Percentiles rank a stretch among this genome's conserved stretches.
Evolutionary conservation across 35 echinoderm and acorn worm species (phyloP).

Genomic region (Acanthaster planci): DNA sequence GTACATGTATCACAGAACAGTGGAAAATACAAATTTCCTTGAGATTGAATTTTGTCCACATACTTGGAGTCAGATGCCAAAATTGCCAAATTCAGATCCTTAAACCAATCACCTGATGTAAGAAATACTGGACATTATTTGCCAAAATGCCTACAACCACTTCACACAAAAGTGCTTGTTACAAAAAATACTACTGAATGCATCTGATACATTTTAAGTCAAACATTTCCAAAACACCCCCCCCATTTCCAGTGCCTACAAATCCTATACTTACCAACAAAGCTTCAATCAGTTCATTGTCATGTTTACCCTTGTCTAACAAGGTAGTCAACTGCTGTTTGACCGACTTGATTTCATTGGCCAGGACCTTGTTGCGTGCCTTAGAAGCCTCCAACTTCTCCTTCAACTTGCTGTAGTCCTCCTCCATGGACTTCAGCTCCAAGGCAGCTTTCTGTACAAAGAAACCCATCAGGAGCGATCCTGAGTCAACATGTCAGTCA

Average conservation of each 20-base stretch:
- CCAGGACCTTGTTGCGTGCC: constrained; percentile 86
- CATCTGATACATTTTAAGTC: not conserved
- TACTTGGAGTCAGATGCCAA: too few species aligned
- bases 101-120: too few species aligned
- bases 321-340: constrained; percentile 78
- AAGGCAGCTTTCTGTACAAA: constrained; percentile 65
- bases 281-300: constrained; percentile 96
- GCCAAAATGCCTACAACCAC: too few species aligned
- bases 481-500: not conserved
- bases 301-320: constrained; percentile 92
- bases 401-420: constrained; percentile 77
- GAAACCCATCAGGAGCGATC: not conserved
- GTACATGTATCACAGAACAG: too few species aligned
- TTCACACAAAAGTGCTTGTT: not conserved
- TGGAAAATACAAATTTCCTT: too few species aligned
- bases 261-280: constrained; percentile 68
- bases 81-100: too few species aligned
- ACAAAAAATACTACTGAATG: not conserved
- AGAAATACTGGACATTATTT: too few species aligned
- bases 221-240: not conserved
- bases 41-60: too few species aligned
- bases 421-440: constrained; percentile 79
- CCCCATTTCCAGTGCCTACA: not conserved
- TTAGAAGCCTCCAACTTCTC: constrained; percentile 93
- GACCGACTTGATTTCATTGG: constrained; percentile 76